Conservation (phyloP, 2,113 vertebrate genomes). For the Tragelaphus strepsiceros region DNA sequence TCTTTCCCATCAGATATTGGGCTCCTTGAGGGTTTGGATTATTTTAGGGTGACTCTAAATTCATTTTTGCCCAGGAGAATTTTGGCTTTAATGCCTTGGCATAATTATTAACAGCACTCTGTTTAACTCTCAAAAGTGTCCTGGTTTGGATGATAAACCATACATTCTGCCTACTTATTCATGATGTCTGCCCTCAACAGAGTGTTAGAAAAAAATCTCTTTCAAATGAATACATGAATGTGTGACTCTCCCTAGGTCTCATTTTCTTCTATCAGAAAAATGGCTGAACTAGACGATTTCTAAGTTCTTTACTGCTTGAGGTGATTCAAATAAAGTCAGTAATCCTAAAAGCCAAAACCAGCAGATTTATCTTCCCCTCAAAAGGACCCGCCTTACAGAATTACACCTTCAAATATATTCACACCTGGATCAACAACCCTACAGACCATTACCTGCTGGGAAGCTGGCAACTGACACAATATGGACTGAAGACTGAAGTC, state of each 20-base stretch:
- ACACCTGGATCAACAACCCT: neutral
- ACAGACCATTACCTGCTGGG: neutral
- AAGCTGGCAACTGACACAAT: neutral
- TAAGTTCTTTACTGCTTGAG: neutral
- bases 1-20: neutral
- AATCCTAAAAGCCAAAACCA: neutral
- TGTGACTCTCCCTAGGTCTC: neutral
- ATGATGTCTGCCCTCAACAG: neutral
- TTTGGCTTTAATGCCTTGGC: neutral
- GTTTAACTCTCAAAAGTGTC: neutral
- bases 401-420: neutral
- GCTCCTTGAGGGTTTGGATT: neutral
- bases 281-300: neutral
- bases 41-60: neutral
- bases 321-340: neutral
- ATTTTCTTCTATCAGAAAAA: neutral
- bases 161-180: neutral
- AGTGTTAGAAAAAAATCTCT: neutral
- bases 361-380: neutral
- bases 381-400: neutral
- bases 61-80: neutral
- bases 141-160: neutral
- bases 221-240: neutral
- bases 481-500: neutral
- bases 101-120: neutral